Evolutionary conservation across 2,113 vertebrate genomes (phyloP).

Genomic region (Noturus placidus): DNA sequence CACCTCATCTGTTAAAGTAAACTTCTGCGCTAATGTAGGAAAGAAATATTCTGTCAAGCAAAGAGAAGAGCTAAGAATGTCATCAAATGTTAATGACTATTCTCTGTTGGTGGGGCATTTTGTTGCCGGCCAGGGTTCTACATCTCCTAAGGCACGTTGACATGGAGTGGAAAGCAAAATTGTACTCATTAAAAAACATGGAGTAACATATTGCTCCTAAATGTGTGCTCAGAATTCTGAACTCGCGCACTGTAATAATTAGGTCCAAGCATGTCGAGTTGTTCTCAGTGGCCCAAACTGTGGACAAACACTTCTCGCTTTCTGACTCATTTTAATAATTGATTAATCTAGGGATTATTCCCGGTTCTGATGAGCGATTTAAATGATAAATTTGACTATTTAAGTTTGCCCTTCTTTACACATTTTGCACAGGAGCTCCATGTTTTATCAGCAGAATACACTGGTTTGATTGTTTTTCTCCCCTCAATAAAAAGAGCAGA

Average conservation of each 20-base stretch:
- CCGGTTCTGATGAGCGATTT: neutral
- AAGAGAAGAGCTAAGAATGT: neutral
- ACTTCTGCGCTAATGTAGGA: neutral
- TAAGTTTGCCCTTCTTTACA: neutral
- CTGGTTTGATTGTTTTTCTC: neutral
- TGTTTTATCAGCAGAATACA: neutral
- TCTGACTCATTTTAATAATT: neutral
- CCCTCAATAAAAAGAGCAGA: neutral
- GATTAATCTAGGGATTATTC: neutral
- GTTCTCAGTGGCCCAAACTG: neutral
- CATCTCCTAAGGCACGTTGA: neutral
- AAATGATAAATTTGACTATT: neutral
- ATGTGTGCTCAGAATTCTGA: neutral
- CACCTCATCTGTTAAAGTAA: neutral
- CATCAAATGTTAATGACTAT: slow-evolving; percentile 25
- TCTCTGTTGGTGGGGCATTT: slow-evolving; percentile 26
- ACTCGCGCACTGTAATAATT: neutral
- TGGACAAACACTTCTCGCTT: neutral
- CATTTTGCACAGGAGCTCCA: neutral
- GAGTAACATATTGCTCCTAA: neutral
- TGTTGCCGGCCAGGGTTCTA: slow-evolving; percentile 2
- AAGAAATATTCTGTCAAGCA: slow-evolving; percentile 6
- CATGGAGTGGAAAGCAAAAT: slow-evolving; percentile 20
- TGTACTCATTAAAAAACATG: slow-evolving; percentile 9
- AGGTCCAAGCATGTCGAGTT: neutral